phyloP scores from a whole-genome alignment of 2,113 vertebrate genomes.

The Gambusia holbrooki region DNA sequence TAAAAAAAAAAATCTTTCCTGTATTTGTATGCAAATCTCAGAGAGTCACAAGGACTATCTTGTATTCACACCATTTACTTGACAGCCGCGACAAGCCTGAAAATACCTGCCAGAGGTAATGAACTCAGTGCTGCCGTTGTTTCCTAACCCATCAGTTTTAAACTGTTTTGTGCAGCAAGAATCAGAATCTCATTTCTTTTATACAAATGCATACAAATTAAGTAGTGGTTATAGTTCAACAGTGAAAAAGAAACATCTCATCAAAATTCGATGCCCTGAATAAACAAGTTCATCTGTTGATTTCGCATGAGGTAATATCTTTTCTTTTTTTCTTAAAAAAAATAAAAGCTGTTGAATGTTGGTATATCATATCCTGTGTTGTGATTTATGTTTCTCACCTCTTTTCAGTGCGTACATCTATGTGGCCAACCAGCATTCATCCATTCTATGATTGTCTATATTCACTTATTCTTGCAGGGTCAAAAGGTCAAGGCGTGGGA shows the following conservation, averaged over 20 bases:
- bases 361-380: not conserved
- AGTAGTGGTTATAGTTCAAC: not conserved
- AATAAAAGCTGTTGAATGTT: not conserved
- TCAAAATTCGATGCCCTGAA: not conserved
- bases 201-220: not conserved
- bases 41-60: not conserved
- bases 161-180: not conserved
- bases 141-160: not conserved
- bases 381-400: too few relatives aligned
- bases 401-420: not conserved
- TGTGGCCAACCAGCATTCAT: not conserved
- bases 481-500: too few relatives aligned
- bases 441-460: too few relatives aligned
- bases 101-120: not conserved
- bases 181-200: not conserved
- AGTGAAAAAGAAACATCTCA: not conserved
- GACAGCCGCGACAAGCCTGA: not conserved
- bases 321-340: not conserved
- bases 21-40: conserved; percentile 69
- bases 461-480: too few relatives aligned
- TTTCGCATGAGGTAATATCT: not conserved
- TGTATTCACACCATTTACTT: not conserved
- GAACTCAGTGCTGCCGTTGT: not conserved
- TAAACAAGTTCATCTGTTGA: not conserved
- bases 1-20: conserved; percentile 44